phyloP scores from a whole-genome alignment of 2,797 vertebrate genomes.

The Phoxinus dragarum region DNA sequence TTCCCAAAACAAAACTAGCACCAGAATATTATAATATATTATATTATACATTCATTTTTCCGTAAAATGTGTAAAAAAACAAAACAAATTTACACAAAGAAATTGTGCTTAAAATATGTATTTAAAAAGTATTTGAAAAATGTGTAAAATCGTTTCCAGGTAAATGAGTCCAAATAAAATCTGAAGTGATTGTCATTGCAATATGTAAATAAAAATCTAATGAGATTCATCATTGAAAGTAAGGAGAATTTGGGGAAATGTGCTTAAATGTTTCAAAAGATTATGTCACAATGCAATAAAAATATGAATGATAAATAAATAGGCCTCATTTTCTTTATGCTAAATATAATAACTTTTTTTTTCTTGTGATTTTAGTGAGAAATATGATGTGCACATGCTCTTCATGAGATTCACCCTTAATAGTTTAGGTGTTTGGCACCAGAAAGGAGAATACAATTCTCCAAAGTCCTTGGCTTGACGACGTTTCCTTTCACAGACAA shows the following conservation, averaged over 20 bases:
- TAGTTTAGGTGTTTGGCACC: not conserved
- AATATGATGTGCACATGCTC: not conserved
- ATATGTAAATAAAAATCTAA: not conserved
- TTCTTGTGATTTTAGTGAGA: not conserved
- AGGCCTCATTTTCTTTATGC: not conserved
- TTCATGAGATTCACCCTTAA: not conserved
- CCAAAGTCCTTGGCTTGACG: not conserved
- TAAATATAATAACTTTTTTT: not conserved
- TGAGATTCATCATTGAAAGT: not conserved
- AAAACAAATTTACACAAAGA: not conserved
- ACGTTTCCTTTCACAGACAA: conserved; percentile 81
- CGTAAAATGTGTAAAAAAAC: no score
- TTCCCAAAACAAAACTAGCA: not conserved
- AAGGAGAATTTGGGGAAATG: not conserved
- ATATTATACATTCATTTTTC: not conserved
- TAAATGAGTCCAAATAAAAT: not conserved
- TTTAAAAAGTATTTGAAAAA: not conserved
- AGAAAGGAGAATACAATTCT: not conserved
- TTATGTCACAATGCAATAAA: not conserved
- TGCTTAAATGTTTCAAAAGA: not conserved
- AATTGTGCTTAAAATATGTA: not conserved
- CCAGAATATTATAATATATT: no score
- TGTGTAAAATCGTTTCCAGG: not conserved
- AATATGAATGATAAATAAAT: not conserved
- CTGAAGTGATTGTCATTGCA: not conserved